These are phyloP conservation scores for Meriones psammophilus DNA, from an alignment of 2,797 vertebrate genomes.

Conservation along the genomic window DNA sequence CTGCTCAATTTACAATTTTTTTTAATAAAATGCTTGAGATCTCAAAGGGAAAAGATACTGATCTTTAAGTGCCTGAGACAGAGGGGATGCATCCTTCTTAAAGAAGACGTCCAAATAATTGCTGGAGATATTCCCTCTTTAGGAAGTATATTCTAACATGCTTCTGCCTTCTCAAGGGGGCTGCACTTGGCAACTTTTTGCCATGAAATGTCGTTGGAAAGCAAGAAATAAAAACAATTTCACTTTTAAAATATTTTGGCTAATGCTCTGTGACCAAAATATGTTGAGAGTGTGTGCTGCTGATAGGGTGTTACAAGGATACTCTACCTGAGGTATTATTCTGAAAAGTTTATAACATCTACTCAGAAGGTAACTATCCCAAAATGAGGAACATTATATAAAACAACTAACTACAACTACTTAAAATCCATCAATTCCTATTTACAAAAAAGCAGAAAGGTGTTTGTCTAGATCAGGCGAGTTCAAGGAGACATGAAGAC, in stretches of 20 bases:
- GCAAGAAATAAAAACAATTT: background rate
- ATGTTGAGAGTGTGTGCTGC: background rate
- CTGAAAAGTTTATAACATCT: background rate
- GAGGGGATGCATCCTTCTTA: background rate
- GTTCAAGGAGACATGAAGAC: background rate
- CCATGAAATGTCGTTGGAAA: background rate
- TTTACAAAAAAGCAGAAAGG: background rate
- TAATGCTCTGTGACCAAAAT: background rate
- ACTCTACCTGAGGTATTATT: background rate
- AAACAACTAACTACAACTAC: background rate
- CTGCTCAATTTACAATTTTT: background rate
- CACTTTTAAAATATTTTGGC: background rate
- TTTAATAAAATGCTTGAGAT: constrained; percentile 20
- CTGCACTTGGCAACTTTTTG: background rate
- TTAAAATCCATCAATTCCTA: background rate
- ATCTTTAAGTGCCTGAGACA: background rate
- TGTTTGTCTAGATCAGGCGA: background rate
- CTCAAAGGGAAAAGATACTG: background rate
- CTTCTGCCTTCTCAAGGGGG: background rate
- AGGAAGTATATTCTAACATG: background rate
- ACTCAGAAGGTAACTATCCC: background rate
- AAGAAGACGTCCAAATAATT: constrained; percentile 47
- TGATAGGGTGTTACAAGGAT: background rate
- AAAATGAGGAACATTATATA: background rate
- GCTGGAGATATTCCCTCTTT: background rate